Percentiles rank a stretch among this genome's conserved stretches.
Conservation (phyloP, 2,888 invertebrate species). For the Pandemis cinnamomeana region DNA sequence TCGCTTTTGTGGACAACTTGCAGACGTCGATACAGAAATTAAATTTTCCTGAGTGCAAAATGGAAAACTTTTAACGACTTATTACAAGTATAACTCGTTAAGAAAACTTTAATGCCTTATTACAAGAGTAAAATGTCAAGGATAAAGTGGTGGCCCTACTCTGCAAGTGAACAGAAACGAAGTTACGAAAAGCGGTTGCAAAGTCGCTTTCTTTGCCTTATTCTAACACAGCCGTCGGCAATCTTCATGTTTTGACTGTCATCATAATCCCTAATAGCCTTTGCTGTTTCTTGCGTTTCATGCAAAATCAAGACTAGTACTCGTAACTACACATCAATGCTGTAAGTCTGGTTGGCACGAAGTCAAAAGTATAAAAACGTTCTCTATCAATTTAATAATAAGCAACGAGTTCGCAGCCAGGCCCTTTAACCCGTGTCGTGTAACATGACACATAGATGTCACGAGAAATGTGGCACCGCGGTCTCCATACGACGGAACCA, state of each 20-base stretch:
- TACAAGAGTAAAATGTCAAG: neutral
- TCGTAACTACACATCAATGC: neutral
- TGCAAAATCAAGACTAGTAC: neutral
- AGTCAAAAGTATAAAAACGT: neutral
- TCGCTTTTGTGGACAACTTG: neutral
- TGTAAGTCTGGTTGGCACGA: neutral
- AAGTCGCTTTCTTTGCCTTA: neutral
- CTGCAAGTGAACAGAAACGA: neutral
- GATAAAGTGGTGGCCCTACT: neutral
- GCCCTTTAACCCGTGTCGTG: conserved; percentile 23
- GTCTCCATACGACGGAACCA: conserved; percentile 21
- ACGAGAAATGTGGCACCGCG: conserved; percentile 36
- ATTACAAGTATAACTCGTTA: neutral
- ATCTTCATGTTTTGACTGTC: neutral
- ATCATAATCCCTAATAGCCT: too few relatives aligned
- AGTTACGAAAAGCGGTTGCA: neutral
- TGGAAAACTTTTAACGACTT: conserved; percentile 5
- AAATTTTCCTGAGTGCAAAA: neutral
- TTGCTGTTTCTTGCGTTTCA: neutral
- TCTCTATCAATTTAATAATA: neutral
- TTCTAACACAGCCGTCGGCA: neutral
- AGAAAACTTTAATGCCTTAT: neutral
- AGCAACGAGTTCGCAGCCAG: conserved; percentile 5
- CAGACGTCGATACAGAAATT: neutral
- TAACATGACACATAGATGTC: conserved; percentile 35